These are phyloP conservation scores for Cylindroiulus punctatus DNA, from an alignment of 2,888 invertebrate species.

Conservation along the genomic window DNA sequence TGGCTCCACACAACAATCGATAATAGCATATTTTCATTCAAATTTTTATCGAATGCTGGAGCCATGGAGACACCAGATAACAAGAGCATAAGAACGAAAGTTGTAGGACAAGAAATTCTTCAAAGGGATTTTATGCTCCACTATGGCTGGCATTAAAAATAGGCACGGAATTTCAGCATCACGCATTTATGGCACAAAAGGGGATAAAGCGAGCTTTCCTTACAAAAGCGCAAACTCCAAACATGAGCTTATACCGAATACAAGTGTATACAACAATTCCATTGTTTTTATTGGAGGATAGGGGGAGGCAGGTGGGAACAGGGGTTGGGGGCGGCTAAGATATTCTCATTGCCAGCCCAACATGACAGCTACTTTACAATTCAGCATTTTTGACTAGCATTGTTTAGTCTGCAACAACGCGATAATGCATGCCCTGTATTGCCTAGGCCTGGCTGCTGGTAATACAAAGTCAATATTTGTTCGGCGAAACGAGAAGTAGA, in stretches of 20 bases:
- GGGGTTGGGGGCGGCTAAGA: not conserved
- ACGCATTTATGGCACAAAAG: not conserved
- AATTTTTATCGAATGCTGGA: not conserved
- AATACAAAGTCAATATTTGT: constrained; percentile 3
- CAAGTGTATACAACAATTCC: not conserved
- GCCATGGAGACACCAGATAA: not conserved
- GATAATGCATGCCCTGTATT: not conserved
- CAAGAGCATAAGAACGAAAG: not conserved
- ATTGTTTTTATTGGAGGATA: not conserved
- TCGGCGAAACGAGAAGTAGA: not conserved
- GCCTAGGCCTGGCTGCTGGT: not conserved
- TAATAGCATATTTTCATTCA: not conserved
- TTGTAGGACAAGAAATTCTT: not conserved
- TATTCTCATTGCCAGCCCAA: not conserved
- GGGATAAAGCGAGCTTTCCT: not conserved
- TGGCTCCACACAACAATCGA: not conserved
- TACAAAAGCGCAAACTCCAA: not conserved
- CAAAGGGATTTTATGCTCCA: constrained; percentile 8
- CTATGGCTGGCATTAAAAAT: not conserved
- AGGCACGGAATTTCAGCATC: not conserved
- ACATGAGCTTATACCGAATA: not conserved
- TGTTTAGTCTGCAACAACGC: constrained; percentile 15
- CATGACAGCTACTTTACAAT: constrained; percentile 38
- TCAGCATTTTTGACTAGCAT: not conserved
- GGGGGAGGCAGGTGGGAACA: not conserved